Evolutionary conservation across 2,888 invertebrate species (phyloP), one percentile per base, ranked within the genome.

Genomic region (Rhamnusium bicolor): DNA sequence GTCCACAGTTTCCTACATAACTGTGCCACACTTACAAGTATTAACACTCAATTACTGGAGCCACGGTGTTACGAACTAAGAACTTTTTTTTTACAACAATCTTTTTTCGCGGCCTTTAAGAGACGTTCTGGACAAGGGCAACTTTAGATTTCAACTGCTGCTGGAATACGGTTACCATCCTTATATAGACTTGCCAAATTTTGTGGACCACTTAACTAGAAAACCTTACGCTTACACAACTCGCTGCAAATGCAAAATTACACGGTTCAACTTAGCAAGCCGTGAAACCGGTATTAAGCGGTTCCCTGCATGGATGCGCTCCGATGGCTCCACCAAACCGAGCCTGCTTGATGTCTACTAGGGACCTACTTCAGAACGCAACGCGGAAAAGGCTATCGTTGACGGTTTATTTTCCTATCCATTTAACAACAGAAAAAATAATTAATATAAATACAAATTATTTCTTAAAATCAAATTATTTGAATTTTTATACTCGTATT

Each of bases 121-220:
- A 68, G 60, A 24, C 70, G 72, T 62, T 69, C 72, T 69, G 54
- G 65, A 66, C 71, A 53, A 68, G 68, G 69, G 49, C 58, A 72
- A 75, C 71, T 72, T 74, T 78, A 76, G 76, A 79, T 79, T 80
- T 81, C 80, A 74, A 86, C 86, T 85, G 85, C 80, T 83, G 80
- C 76, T 79, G 79, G 82, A 80, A 75, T 80, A 81, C 81, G 81
- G 72, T 79, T 76, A 75, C 82, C 83, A 87, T 87, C 89, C 89
- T 90, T 90, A 90, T 90, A 90, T 90, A 90, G 89, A 88, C 88
- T 89, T 89, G 88, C 89, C 89, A 89, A 90, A 90, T 90, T 90
- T 90, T 89, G 90, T 91, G 90, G 90, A 89, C 90, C 90, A 90
- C 90, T 90, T 90, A 90, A 90, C 90, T 90, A 90, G 90, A 90